Base-by-base conservation (phyloP, 2,113 vertebrate genomes). In the Cyprinodon tularosa region DNA sequence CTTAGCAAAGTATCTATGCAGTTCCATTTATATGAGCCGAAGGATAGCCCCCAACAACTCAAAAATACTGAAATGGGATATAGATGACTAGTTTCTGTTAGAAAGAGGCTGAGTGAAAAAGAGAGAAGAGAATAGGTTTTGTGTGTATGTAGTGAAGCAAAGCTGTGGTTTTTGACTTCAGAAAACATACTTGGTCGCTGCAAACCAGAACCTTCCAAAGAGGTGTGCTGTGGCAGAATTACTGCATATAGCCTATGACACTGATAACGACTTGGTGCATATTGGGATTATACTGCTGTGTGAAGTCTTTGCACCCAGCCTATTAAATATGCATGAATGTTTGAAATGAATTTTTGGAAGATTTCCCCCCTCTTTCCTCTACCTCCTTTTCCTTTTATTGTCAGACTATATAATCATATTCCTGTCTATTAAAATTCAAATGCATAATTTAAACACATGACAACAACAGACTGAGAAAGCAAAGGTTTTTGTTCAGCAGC, bases 311-410 rank as follows among this genome's bases (percentile, higher is more conserved):
- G 83, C 89, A 83, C 84, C 83, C 86, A 65, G 62, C 83, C 53
- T 74, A 88, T 92, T 88, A 90, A 92, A 92, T 88, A 92, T 92
- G 89, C 86, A 92, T 92, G 90, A 90, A 84, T 89, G 88, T 92
- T 90, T 92, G 89, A 92, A 90, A 92, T 92, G 89, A 88, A 90
- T 90, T 92, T 29, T 90, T 90, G 82, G 89, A 84, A 74, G 86
- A 71, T 67, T 78, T 62, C 61, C 70, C 40, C 39, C 44, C 50
- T 4, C 22, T 14, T 36, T 0, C 45, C 17, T 42, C 68, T 12
- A 12, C 12, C 20, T 29, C 72, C 50, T 63, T 66, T 74, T 71
- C 72, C 66, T 77, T 68, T 81, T 85, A 84, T 90, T 89, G 86
- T 90, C 88, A 90, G 86, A 91, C 83, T 87, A 89, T 80, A 87